Evolutionary conservation across 2,113 vertebrate genomes (phyloP).

Genomic region (Tautogolabrus adspersus): DNA sequence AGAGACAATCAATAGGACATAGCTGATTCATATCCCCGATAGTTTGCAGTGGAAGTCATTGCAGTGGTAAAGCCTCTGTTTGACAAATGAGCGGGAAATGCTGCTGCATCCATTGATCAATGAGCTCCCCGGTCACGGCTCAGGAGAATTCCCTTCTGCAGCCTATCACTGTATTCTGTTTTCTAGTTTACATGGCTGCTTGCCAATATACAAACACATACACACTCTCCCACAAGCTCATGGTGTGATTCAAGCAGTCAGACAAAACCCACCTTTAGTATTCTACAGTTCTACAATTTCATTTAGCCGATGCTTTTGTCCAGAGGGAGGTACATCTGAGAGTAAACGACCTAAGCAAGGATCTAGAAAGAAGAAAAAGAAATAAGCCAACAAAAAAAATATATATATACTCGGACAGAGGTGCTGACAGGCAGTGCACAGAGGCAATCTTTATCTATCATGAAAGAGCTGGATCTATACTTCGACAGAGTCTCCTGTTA

Average conservation of each 20-base stretch:
- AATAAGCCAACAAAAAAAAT: too few relatives aligned
- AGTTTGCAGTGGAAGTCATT: slow-evolving; percentile 38
- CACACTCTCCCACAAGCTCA: slow-evolving; percentile 4
- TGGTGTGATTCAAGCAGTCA: slow-evolving; percentile 17
- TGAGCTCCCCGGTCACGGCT: slow-evolving; percentile 15
- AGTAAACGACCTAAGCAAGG: too few relatives aligned
- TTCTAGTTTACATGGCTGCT: slow-evolving; percentile 6
- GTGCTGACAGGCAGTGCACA: too few relatives aligned
- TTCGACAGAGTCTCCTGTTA: too few relatives aligned
- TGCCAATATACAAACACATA: not conserved
- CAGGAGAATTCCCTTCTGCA: slow-evolving; percentile 46
- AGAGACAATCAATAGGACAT: slow-evolving; percentile 1
- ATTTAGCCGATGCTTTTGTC: too few relatives aligned
- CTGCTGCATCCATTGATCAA: slow-evolving; percentile 64
- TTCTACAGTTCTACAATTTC: too few relatives aligned
- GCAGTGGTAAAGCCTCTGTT: slow-evolving; percentile 27
- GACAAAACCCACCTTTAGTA: slow-evolving; percentile 41
- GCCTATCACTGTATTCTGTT: slow-evolving; percentile 27
- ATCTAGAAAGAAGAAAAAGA: too few relatives aligned
- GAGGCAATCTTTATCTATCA: too few relatives aligned
- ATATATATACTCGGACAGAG: too few relatives aligned
- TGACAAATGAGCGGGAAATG: slow-evolving; percentile 52
- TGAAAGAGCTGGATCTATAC: too few relatives aligned
- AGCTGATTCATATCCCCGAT: slow-evolving; percentile 14
- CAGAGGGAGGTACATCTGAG: too few relatives aligned